Conservation (phyloP, 2,113 vertebrate species). For the Indicator maculatus region DNA sequence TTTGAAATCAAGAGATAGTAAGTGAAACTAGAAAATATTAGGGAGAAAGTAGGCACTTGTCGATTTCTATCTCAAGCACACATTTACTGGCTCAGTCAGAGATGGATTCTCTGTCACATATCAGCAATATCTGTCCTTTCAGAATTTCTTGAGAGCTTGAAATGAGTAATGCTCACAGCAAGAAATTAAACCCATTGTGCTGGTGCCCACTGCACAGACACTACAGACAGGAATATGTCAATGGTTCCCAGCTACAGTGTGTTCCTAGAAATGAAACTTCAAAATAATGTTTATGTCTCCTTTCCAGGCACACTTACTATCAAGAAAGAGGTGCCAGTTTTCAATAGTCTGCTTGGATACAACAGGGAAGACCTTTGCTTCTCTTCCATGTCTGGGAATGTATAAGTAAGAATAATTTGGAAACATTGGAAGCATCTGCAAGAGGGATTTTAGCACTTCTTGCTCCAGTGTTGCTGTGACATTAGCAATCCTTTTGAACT, state of each 20-base stretch:
- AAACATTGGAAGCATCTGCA: background rate
- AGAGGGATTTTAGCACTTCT: background rate
- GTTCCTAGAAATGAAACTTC: background rate
- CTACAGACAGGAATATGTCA: background rate
- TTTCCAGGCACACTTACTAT: background rate
- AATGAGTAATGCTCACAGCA: background rate
- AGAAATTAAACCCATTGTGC: background rate
- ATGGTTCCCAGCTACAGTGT: rapidly evolving
- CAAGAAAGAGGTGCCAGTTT: background rate
- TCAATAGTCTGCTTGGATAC: background rate
- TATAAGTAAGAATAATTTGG: background rate
- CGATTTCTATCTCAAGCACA: background rate
- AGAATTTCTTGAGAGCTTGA: background rate
- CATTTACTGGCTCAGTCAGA: background rate
- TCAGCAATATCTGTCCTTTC: background rate
- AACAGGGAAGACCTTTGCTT: background rate
- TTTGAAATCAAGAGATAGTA: background rate
- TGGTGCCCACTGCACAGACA: background rate
- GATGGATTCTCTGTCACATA: background rate
- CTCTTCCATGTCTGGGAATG: background rate
- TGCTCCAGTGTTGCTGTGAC: background rate
- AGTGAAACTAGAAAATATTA: background rate
- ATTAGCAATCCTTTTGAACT: background rate
- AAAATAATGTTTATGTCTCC: background rate
- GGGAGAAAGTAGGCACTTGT: background rate